Percentiles rank a stretch among this genome's conserved stretches.
Conservation (phyloP, 2,113 vertebrate genomes). For the Myotis brandtii region DNA sequence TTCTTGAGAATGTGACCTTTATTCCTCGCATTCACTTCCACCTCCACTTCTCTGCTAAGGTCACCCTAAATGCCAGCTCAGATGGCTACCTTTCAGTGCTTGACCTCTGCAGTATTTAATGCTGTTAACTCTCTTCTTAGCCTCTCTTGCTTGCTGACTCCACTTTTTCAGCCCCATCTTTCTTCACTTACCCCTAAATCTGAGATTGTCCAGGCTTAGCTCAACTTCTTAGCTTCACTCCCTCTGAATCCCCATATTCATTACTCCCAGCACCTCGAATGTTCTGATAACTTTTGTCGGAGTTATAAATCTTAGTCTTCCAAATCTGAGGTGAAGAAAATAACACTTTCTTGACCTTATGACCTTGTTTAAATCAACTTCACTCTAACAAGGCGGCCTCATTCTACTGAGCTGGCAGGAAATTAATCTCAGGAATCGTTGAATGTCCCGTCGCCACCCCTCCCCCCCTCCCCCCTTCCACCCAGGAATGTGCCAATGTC, state of each 20-base stretch:
- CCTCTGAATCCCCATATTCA: background rate
- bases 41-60: conserved; percentile 50
- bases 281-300: background rate
- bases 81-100: background rate
- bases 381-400: background rate
- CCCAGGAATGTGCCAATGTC: background rate
- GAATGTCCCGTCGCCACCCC: background rate
- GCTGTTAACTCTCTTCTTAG: background rate
- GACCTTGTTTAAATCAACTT: background rate
- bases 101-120: background rate
- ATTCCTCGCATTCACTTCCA: conserved; percentile 21
- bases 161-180: background rate
- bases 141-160: background rate
- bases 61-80: conserved; percentile 63
- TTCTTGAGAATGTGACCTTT: conserved; percentile 70
- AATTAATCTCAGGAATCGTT: background rate
- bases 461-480: background rate
- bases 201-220: background rate
- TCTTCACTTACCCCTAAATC: background rate
- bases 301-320: background rate
- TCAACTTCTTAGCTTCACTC: background rate
- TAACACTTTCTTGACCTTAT: background rate
- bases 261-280: background rate
- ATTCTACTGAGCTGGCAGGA: background rate
- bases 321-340: background rate